These are phyloP conservation scores for Discoglossus pictus DNA, from an alignment of 2,797 vertebrate species.

Conservation along the genomic window DNA sequence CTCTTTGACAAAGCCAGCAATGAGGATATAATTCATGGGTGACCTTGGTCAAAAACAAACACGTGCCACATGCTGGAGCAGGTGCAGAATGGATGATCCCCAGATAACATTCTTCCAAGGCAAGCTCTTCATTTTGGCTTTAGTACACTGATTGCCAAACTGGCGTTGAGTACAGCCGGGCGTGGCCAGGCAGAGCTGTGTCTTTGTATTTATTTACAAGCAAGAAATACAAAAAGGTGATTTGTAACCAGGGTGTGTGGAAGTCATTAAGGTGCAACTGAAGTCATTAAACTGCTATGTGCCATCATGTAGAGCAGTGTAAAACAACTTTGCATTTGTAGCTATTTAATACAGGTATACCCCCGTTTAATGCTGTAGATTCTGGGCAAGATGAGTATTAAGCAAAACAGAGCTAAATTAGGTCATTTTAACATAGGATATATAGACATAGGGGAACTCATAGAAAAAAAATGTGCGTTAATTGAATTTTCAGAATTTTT, in stretches of 20 bases:
- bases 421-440: too few relatives aligned
- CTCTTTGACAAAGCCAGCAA: slow-evolving; percentile 31
- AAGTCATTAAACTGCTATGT: too few relatives aligned
- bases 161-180: slow-evolving; percentile 21
- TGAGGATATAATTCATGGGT: slow-evolving; percentile 56
- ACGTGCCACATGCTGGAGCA: slow-evolving; percentile 44
- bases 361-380: too few relatives aligned
- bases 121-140: slow-evolving; percentile 41
- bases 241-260: slow-evolving; percentile 39
- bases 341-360: too few relatives aligned
- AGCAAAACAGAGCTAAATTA: too few relatives aligned
- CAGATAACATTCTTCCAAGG: slow-evolving; percentile 41
- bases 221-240: slow-evolving; percentile 34
- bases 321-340: too few relatives aligned
- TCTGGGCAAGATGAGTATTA: too few relatives aligned
- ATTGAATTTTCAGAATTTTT: too few relatives aligned
- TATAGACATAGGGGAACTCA: too few relatives aligned
- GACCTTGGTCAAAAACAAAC: slow-evolving; percentile 63
- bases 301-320: too few relatives aligned
- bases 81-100: slow-evolving; percentile 35
- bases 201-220: slow-evolving; percentile 40
- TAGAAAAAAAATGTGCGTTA: too few relatives aligned
- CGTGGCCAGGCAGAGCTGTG: slow-evolving; percentile 32
- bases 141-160: slow-evolving; percentile 30
- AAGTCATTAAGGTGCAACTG: slow-evolving; percentile 14